These are phyloP conservation scores for Chlorodrepanis virens DNA, from an alignment of 2,113 vertebrate genomes.

Conservation along the genomic window DNA sequence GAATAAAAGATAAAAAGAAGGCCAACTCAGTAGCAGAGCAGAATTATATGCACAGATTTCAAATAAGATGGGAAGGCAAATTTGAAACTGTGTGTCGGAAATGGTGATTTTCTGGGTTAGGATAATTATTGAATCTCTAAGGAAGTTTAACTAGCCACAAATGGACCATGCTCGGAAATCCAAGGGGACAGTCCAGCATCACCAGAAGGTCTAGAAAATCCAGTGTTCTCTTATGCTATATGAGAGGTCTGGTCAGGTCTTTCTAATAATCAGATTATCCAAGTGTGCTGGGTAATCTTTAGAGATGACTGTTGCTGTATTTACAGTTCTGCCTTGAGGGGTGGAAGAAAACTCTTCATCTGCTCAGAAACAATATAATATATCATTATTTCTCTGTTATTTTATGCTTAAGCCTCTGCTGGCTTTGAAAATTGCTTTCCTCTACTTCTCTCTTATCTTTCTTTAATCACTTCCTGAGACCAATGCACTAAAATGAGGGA, in stretches of 20 bases:
- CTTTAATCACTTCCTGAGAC: not conserved
- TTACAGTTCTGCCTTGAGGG: not conserved
- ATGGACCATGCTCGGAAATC: not conserved
- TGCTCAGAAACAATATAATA: not conserved
- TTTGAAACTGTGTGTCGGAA: not conserved
- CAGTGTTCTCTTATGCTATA: not conserved
- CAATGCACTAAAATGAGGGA: not conserved
- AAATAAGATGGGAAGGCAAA: not conserved
- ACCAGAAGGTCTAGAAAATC: not conserved
- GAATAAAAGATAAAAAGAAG: not conserved
- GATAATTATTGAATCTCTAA: not conserved
- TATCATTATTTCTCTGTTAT: constrained; percentile 2
- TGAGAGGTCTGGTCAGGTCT: not conserved
- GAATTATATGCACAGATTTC: not conserved
- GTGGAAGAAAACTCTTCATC: not conserved
- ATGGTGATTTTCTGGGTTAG: not conserved
- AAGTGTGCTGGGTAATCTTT: not conserved
- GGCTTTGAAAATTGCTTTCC: not conserved
- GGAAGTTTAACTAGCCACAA: not conserved
- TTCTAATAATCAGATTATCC: constrained; percentile 2
- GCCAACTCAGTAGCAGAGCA: not conserved
- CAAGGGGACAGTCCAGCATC: not conserved
- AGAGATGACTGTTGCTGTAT: not conserved
- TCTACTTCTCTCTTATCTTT: not conserved
- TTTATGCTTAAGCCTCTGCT: not conserved